phyloP scores from a whole-genome alignment of 2,113 vertebrate species.

The Lonchura striata region DNA sequence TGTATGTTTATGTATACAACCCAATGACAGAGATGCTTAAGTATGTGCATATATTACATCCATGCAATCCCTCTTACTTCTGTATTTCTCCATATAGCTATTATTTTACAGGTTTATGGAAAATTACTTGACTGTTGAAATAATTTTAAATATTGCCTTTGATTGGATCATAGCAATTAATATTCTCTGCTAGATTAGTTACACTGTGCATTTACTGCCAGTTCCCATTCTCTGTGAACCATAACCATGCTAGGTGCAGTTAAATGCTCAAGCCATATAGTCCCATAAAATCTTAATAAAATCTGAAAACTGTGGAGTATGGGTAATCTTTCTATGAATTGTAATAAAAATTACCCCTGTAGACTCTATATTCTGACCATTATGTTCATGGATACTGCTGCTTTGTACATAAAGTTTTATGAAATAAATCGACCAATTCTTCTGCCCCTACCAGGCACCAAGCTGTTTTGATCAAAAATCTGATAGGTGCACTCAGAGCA shows the following conservation, averaged over 20 bases:
- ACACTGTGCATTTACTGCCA: not conserved
- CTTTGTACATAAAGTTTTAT: constrained; percentile 82
- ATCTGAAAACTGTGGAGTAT: constrained; percentile 71
- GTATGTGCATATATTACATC: not conserved
- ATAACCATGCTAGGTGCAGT: not conserved
- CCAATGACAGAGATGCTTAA: not conserved
- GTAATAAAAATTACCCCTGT: constrained; percentile 76
- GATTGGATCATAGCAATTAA: constrained; percentile 67
- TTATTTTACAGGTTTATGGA: constrained; percentile 1
- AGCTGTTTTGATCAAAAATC: constrained; percentile 72
- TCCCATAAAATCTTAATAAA: constrained; percentile 77
- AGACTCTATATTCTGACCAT: constrained; percentile 76
- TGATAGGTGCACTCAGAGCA: constrained; percentile 31
- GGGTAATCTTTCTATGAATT: constrained; percentile 77
- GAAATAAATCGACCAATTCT: constrained; percentile 77
- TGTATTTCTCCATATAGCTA: not conserved
- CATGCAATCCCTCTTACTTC: not conserved
- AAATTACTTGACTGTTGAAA: constrained; percentile 57
- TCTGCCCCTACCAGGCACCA: constrained; percentile 50
- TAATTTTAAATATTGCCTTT: constrained; percentile 54
- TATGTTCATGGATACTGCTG: constrained; percentile 75
- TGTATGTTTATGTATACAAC: not conserved
- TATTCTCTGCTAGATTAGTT: constrained; percentile 61
- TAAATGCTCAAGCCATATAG: constrained; percentile 48
- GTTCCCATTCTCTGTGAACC: constrained; percentile 40